A percentile compares a stretch with the other conserved stretches of the same genome.
phyloP scores from a whole-genome alignment of 2,113 vertebrate genomes.

The Zosterops hypoxanthus region DNA sequence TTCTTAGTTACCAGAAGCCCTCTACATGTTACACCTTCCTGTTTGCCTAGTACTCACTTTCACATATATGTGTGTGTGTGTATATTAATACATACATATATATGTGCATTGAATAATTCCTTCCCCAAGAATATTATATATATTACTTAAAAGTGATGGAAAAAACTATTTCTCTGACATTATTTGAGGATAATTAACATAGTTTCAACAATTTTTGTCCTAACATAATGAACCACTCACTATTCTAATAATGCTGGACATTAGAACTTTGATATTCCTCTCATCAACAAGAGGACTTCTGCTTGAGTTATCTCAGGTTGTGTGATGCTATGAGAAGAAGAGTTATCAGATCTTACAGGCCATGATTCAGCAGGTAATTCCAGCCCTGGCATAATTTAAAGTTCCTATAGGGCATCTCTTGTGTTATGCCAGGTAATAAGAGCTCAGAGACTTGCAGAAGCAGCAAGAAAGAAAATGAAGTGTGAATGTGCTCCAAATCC shows the following conservation, averaged over 20 bases:
- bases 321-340: neutral
- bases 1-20: neutral
- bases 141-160: neutral
- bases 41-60: neutral
- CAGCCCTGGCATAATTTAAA: conserved; percentile 1
- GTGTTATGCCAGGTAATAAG: neutral
- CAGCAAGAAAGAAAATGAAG: conserved; percentile 15
- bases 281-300: neutral
- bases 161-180: neutral
- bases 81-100: rapidly evolving
- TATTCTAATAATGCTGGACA: neutral
- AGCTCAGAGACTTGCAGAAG: neutral
- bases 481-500: neutral
- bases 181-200: neutral
- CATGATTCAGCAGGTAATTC: neutral
- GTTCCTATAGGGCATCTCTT: neutral
- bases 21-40: neutral
- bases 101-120: neutral
- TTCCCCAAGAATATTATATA: neutral
- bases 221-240: neutral
- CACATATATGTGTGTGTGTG: neutral
- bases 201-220: neutral
- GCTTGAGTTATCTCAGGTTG: neutral
- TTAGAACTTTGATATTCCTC: neutral
- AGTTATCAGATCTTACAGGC: neutral